Percentiles rank a stretch among this genome's conserved stretches.
Conservation (phyloP, 2,113 vertebrate genomes). For the Leptocoma aspasia region DNA sequence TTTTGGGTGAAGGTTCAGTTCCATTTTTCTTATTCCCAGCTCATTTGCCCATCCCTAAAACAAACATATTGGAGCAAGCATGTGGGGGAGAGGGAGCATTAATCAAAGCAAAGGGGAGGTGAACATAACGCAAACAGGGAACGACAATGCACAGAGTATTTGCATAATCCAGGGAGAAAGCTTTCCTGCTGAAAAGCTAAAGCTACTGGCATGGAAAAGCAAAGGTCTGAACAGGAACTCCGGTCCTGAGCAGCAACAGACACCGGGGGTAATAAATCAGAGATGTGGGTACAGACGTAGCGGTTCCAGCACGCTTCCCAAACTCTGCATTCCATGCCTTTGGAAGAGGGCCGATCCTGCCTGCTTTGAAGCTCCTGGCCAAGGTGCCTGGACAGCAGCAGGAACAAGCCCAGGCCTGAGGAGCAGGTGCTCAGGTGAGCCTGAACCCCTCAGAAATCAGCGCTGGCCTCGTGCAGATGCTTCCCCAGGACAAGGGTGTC, state of each 20-base stretch:
- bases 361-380: not conserved
- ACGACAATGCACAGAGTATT: not conserved
- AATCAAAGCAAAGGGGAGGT: slow-evolving; percentile 12
- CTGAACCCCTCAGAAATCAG: not conserved
- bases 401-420: not conserved
- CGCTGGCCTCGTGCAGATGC: not conserved
- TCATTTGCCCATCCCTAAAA: slow-evolving; percentile 56
- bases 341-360: not conserved
- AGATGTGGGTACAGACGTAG: not conserved
- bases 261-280: not conserved
- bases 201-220: not conserved
- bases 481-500: not conserved
- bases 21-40: slow-evolving; percentile 58
- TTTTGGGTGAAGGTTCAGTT: slow-evolving; percentile 60
- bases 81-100: slow-evolving; percentile 18
- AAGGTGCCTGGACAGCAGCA: not conserved
- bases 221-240: slow-evolving; percentile 19
- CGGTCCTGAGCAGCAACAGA: not conserved
- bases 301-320: not conserved
- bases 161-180: slow-evolving; percentile 39
- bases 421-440: slow-evolving; percentile 21
- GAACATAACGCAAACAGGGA: not conserved
- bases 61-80: slow-evolving; percentile 38
- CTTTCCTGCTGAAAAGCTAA: not conserved
- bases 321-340: not conserved